Evolutionary conservation across 2,113 vertebrate genomes (phyloP).

Genomic region (Zapornia atra): DNA sequence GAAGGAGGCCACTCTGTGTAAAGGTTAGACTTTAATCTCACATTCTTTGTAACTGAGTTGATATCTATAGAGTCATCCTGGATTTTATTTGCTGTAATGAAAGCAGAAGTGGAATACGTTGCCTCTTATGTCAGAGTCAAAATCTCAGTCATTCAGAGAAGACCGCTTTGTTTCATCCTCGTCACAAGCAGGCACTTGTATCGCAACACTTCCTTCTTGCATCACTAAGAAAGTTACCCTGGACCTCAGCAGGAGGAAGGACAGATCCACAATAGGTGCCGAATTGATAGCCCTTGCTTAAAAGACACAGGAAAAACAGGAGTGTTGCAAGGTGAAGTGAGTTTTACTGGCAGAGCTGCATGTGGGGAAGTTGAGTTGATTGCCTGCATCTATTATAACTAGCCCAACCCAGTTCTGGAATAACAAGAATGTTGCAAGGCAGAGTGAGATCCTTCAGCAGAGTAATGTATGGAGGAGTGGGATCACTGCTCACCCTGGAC

Average conservation of each 20-base stretch:
- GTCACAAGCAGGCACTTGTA: not conserved
- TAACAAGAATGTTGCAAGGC: constrained; percentile 67
- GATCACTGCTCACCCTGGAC: constrained; percentile 29
- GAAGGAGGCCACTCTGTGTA: not conserved
- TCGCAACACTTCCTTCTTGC: not conserved
- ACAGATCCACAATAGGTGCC: not conserved
- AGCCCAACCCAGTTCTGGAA: constrained; percentile 71
- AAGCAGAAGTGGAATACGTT: not conserved
- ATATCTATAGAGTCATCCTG: not conserved
- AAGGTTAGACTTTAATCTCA: not conserved
- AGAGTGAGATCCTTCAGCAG: constrained; percentile 51
- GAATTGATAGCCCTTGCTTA: not conserved
- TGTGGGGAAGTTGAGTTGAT: constrained; percentile 47
- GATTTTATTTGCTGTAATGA: not conserved
- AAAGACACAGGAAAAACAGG: constrained; percentile 16
- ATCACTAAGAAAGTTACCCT: not conserved
- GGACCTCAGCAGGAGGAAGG: not conserved
- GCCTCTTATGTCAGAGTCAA: not conserved
- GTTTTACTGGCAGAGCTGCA: constrained; percentile 40
- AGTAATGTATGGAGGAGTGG: constrained; percentile 17
- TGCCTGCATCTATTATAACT: constrained; percentile 62
- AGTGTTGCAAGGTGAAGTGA: constrained; percentile 39
- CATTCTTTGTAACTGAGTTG: not conserved
- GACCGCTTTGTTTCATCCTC: not conserved
- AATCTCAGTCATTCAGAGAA: not conserved